Percentiles rank a stretch among this genome's conserved stretches.
These are phyloP conservation scores for Camptogramma bilineatum DNA, from an alignment of 2,888 invertebrate species.

Conservation along the genomic window DNA sequence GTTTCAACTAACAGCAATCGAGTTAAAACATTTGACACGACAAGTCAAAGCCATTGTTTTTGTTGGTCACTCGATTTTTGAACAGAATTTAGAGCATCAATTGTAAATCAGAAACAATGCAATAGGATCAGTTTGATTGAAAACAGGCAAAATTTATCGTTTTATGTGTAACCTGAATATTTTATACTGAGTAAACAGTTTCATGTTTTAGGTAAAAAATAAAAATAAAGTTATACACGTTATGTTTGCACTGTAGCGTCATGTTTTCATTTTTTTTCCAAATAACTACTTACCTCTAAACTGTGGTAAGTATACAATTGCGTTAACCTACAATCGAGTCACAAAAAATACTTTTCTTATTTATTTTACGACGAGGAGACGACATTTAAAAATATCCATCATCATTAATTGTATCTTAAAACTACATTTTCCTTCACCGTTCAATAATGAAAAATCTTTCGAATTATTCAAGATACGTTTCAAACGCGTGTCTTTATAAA, in stretches of 20 bases:
- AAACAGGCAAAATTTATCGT: neutral
- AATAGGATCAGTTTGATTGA: neutral
- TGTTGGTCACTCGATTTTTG: neutral
- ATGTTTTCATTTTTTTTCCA: too few relatives aligned
- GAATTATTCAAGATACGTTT: neutral
- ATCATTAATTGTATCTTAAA: too few relatives aligned
- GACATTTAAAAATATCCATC: too few relatives aligned
- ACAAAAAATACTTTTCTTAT: too few relatives aligned
- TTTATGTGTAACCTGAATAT: neutral
- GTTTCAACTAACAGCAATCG: neutral
- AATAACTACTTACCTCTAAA: too few relatives aligned
- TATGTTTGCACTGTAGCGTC: too few relatives aligned
- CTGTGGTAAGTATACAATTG: too few relatives aligned
- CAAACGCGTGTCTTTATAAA: slow-evolving; percentile 2
- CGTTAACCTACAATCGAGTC: too few relatives aligned
- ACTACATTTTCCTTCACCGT: neutral
- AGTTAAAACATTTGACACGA: neutral
- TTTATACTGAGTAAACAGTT: neutral
- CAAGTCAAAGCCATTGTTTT: slow-evolving; percentile 2
- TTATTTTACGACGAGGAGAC: too few relatives aligned
- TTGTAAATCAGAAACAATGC: neutral
- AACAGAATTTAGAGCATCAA: slow-evolving; percentile 1
- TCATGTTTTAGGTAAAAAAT: too few relatives aligned
- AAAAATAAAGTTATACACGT: too few relatives aligned
- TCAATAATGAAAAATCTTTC: neutral